Evolutionary conservation across 1,140 invertebrate genomes (phyloP).

Genomic region (Hetaerina americana): DNA sequence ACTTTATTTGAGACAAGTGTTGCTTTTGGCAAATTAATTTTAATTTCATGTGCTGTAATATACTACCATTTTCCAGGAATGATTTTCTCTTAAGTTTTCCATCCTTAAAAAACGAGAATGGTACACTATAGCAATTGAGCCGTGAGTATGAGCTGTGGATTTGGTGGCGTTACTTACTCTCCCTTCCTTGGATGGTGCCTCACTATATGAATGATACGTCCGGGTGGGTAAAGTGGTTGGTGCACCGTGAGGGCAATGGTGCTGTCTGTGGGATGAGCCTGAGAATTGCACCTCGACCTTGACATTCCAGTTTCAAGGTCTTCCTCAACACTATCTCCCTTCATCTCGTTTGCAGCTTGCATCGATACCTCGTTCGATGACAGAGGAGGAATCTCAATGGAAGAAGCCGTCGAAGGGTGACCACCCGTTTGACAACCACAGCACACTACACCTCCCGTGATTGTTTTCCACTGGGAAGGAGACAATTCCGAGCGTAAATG

Average conservation of each 20-base stretch:
- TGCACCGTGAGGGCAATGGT: constrained; percentile 63
- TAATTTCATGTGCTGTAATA: no score
- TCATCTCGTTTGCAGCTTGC: constrained; percentile 29
- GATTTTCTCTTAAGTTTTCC: no score
- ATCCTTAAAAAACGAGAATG: no score
- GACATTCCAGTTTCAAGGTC: constrained; percentile 42
- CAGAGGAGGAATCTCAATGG: neutral
- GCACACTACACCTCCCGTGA: constrained; percentile 65
- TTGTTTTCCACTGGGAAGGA: constrained; percentile 70
- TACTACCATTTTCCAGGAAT: no score
- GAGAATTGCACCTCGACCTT: constrained; percentile 14
- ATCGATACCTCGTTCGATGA: neutral
- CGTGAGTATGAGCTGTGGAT: no score
- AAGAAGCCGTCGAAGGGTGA: neutral
- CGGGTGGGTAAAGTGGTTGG: constrained; percentile 74
- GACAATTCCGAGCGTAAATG: constrained; percentile 1
- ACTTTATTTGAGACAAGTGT: no score
- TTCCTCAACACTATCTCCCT: constrained; percentile 36
- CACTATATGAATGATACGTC: constrained; percentile 79
- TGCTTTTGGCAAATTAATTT: no score
- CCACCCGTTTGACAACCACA: constrained; percentile 41
- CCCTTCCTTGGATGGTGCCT: constrained; percentile 71
- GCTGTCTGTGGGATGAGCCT: constrained; percentile 50
- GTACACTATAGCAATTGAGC: no score
- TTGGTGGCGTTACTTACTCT: constrained; percentile 72